Evolutionary conservation across 2,113 vertebrate species (phyloP), one percentile per base, ranked within the genome.

Genomic region (Casuarius casuarius): DNA sequence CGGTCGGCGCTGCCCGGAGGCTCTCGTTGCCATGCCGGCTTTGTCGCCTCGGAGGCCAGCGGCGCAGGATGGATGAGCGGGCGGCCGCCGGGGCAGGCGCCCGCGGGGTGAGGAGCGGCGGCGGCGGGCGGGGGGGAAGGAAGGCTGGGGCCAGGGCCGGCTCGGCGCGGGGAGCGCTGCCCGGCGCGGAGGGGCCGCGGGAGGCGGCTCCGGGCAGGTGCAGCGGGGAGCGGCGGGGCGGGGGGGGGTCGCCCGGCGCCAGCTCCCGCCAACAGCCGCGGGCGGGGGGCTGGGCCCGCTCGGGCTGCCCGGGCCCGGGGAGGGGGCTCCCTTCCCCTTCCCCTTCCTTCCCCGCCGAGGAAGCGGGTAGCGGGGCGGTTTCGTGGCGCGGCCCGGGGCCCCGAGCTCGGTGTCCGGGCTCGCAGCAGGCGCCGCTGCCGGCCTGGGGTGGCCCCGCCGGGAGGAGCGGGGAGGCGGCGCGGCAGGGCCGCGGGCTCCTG

Each of bases 51-150:
- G 72, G 15, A 70, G 90, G 70, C 63, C 49, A 77, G 74, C 59
- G 88, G 78, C 58, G 71, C 89, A 74, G 46, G 62, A 96, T 96
- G 93, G 94, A 72, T 35, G 86, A 51, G 82, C 13, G 94, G 92
- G 80, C 35, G 65, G 92, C 78, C 77, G 92, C 81, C 5, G 83
- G 91, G 83, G 67, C 88, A 42, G 78, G 82, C 46, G 90, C 70
- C 94, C 88, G 58, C 63, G 21, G 78, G 94, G 90, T 93, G 77
- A 94, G 87, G 56, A 65, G 84, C 67, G 21, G 68, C 12, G 20
- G 48, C 8, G 63, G 66, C 16, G 40, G 14, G 11, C n/a, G 15
- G 89, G 59, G 42, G 44, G 67, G 46, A 46, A 38, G 26, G 48
- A 38, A 38, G 38, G 38, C 38, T 38, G 38, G 38, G 38, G 38